Evolutionary conservation across 2,797 vertebrate species (phyloP), one percentile per base, ranked within the genome.

Genomic region (Brachyalestes nurse): DNA sequence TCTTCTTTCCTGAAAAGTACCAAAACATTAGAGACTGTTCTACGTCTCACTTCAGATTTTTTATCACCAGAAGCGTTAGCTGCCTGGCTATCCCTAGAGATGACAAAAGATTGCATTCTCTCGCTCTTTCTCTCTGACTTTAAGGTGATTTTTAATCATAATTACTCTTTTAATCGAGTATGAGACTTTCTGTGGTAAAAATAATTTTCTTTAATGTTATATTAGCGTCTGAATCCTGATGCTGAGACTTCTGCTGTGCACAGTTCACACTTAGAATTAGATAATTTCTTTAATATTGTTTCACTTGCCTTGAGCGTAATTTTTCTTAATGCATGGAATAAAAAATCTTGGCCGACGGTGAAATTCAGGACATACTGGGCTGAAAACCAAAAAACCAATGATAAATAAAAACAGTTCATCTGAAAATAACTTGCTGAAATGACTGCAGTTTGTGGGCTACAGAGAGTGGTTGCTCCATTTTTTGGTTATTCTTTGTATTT

Each of bases 121-220:
- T 34, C 34, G 34, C 34, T 34, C 34, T 34, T 21, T 60, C 47
- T n/a, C 8, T 28, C 49, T 55, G 65, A 42, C 55, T 55, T 66
- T 66, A 28, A 75, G 34, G 69, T 75, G 51, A 81, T 81, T 81
- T n/a, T 75, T 81, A 57, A 86, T 86, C 72, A 75, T 81, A 78
- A 86, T 83, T 79, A 75, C 42, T n/a, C 7, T 72, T 83, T 76
- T 83, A 81, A 83, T 83, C 51, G 78, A 64, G 66, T 75, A 40
- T 79, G 82, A 79, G 78, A 69, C 64, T 78, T 84, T 79, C 47
- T 66, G 57, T 60, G 66, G 34, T 80, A 80, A 82, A 84, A 70
- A 84, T 79, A 55, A 78, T 81, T 81, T 40, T 40, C 55, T 80
- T 57, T 45, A 51, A 82, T 84, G 80, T 82, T 58, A 66, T 78